phyloP scores from a whole-genome alignment of 2,797 vertebrate species.

The Pteropus rufus region DNA sequence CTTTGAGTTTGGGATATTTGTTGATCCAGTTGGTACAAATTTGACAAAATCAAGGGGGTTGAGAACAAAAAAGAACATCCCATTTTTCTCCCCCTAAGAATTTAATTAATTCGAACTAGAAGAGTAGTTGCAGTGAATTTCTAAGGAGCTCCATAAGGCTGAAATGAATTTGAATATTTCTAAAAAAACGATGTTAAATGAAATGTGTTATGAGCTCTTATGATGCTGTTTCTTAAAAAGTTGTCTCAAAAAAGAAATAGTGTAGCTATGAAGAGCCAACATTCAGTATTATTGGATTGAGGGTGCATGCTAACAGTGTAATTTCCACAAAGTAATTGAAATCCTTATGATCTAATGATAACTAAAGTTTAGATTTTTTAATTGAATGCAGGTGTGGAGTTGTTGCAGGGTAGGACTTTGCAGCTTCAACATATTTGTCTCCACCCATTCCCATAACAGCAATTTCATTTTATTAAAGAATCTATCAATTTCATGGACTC shows the following conservation, averaged over 20 bases:
- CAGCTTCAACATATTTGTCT: neutral
- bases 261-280: neutral
- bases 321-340: neutral
- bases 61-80: neutral
- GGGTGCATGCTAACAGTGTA: neutral
- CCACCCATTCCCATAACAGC: slow-evolving; percentile 49
- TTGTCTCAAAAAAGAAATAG: neutral
- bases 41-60: neutral
- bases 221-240: neutral
- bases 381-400: slow-evolving; percentile 53
- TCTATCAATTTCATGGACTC: slow-evolving; percentile 29
- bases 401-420: neutral
- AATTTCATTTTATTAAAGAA: slow-evolving; percentile 54
- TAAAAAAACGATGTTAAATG: slow-evolving; percentile 29
- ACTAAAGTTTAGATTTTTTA: slow-evolving; percentile 38
- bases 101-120: neutral
- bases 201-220: neutral
- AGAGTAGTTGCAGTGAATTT: neutral
- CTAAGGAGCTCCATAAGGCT: neutral
- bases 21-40: neutral
- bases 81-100: neutral
- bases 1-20: neutral
- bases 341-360: neutral
- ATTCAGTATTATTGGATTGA: neutral
- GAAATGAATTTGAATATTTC: slow-evolving; percentile 31